phyloP scores from a whole-genome alignment of 2,797 vertebrate species.

The Falco berigora region DNA sequence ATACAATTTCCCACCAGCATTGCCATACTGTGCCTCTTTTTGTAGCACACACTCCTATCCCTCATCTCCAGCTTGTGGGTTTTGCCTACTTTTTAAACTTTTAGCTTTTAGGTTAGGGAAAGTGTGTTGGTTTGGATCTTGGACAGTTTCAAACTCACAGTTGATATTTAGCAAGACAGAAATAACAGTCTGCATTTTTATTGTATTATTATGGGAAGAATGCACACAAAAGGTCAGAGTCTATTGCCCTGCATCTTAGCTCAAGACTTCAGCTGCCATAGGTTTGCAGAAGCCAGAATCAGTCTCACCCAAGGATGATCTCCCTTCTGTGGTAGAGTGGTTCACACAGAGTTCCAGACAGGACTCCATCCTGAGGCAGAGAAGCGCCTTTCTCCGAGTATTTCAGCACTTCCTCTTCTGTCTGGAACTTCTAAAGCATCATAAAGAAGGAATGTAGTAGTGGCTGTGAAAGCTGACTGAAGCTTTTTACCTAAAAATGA shows the following conservation, averaged over 20 bases:
- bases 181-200: constrained; percentile 43
- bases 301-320: not conserved
- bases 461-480: constrained; percentile 42
- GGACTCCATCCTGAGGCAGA: constrained; percentile 11
- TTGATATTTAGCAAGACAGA: constrained; percentile 9
- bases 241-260: not conserved
- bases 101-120: not conserved
- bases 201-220: constrained; percentile 25
- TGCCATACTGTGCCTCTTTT: not conserved
- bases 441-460: constrained; percentile 56
- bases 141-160: not conserved
- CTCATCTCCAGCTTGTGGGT: not conserved
- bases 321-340: not conserved
- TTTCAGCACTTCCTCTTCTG: constrained; percentile 61
- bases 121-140: not conserved
- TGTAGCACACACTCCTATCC: not conserved
- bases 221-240: constrained; percentile 25
- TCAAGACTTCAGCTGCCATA: constrained; percentile 6
- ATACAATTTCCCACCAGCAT: not conserved
- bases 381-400: constrained; percentile 6
- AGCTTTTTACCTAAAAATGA: constrained; percentile 43
- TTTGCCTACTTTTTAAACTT: not conserved
- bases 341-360: constrained; percentile 20
- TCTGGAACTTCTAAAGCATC: constrained; percentile 55
- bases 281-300: constrained; percentile 19